A percentile compares a stretch with the other conserved stretches of the same genome.
Conservation (phyloP, 1,140 invertebrate species). For the Papilio helenus region DNA sequence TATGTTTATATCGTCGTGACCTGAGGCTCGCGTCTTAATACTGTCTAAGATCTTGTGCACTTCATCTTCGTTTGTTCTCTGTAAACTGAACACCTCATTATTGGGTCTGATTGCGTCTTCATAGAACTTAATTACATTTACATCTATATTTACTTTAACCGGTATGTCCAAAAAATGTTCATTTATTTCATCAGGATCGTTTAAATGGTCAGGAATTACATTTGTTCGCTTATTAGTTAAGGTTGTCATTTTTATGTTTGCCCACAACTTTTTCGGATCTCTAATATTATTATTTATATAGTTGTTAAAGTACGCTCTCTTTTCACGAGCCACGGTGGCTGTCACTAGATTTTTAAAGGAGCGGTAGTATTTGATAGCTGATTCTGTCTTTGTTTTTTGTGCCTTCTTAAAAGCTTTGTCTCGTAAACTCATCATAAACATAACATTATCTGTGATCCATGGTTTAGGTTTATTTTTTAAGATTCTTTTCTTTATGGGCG, state of each 20-base stretch:
- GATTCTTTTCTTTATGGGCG: conserved; percentile 38
- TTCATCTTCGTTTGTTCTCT: conserved; percentile 37
- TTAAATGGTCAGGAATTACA: conserved; percentile 40
- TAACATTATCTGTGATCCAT: conserved; percentile 49
- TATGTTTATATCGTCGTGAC: conserved; percentile 30
- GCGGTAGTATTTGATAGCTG: conserved; percentile 41
- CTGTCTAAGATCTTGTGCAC: conserved; percentile 40
- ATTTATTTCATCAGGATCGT: conserved; percentile 43
- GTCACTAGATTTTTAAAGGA: conserved; percentile 44
- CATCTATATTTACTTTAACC: conserved; percentile 11
- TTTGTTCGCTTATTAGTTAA: conserved; percentile 1
- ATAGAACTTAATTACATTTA: conserved; percentile 20
- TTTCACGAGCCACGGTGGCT: conserved; percentile 38
- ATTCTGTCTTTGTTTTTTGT: conserved; percentile 41
- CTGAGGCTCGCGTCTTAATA: conserved; percentile 43
- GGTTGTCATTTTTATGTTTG: conserved; percentile 40
- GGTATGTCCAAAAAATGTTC: conserved; percentile 40
- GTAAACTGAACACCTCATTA: conserved; percentile 21
- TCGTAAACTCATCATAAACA: conserved; percentile 44
- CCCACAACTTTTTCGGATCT: conserved; percentile 41
- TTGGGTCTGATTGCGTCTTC: conserved; percentile 13
- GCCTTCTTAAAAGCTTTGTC: conserved; percentile 44
- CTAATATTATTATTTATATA: conserved; percentile 42
- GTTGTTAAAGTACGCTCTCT: conserved; percentile 40
- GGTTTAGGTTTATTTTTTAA: conserved; percentile 42